Evolutionary conservation across 2,797 vertebrate species (phyloP).

Genomic region (Okamejei kenojei): DNA sequence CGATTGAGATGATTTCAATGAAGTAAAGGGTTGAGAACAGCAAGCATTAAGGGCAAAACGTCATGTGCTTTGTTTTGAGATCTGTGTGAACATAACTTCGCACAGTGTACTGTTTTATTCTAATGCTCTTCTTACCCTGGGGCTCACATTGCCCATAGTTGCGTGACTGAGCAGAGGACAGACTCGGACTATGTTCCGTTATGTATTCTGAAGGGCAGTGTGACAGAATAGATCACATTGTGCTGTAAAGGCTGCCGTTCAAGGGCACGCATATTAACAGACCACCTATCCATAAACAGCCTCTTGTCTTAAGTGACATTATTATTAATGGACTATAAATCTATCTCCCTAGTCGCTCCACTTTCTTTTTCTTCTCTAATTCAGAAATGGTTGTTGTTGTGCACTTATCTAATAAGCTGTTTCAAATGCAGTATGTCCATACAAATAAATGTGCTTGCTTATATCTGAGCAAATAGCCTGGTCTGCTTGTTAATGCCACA

Average conservation of each 20-base stretch:
- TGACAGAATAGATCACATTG: conserved; percentile 8
- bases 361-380: background rate
- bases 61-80: background rate
- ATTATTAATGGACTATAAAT: background rate
- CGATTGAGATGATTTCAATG: background rate
- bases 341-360: background rate
- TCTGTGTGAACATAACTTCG: background rate
- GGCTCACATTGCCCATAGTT: background rate
- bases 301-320: background rate
- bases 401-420: background rate
- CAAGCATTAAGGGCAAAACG: background rate
- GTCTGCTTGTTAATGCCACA: background rate
- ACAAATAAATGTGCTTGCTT: background rate
- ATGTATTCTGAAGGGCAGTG: background rate
- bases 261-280: background rate
- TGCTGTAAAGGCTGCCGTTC: background rate
- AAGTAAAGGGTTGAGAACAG: background rate
- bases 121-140: background rate
- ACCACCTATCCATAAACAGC: background rate
- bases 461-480: background rate
- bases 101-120: background rate
- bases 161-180: background rate
- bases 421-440: background rate
- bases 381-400: background rate
- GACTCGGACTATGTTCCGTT: background rate